Percentiles rank a stretch among this genome's conserved stretches.
Conservation (phyloP, 2,797 vertebrate species). For the Oreochromis grahami region DNA sequence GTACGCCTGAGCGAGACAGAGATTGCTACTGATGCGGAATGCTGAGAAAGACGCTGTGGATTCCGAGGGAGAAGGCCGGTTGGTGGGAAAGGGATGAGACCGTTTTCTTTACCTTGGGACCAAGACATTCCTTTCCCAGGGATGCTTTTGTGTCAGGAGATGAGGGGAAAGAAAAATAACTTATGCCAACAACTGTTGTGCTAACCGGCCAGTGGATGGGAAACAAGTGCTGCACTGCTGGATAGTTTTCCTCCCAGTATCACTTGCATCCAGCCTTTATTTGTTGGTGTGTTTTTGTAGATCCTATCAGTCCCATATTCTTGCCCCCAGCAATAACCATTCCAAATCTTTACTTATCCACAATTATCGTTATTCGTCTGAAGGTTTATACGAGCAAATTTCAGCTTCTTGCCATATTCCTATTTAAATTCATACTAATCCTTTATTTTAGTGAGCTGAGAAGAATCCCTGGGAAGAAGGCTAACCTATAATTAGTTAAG, state of each 20-base stretch:
- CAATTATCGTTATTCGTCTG: background rate
- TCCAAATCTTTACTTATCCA: background rate
- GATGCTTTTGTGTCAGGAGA: slow-evolving; percentile 78
- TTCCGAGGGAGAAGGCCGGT: slow-evolving; percentile 73
- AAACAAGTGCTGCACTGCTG: slow-evolving; percentile 59
- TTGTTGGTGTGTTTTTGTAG: slow-evolving; percentile 9
- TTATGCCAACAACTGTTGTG: slow-evolving; percentile 71
- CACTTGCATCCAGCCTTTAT: slow-evolving; percentile 28
- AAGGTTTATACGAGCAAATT: background rate
- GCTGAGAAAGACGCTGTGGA: slow-evolving; percentile 82
- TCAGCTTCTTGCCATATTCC: background rate
- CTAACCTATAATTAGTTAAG: slow-evolving; percentile 20
- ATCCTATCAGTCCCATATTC: background rate
- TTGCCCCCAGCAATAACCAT: background rate
- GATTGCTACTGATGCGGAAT: slow-evolving; percentile 85
- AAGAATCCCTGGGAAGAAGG: slow-evolving; percentile 40
- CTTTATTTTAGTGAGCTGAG: background rate
- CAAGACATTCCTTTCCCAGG: slow-evolving; percentile 88
- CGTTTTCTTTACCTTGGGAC: slow-evolving; percentile 84
- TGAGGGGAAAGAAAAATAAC: slow-evolving; percentile 78
- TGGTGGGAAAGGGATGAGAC: slow-evolving; percentile 77
- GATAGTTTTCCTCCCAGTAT: slow-evolving; percentile 55
- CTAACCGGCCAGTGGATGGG: slow-evolving; percentile 63
- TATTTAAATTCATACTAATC: background rate
- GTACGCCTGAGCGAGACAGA: slow-evolving; percentile 76